Evolutionary conservation across 1,140 invertebrate species (phyloP), one percentile per base, ranked within the genome.

Genomic region (Zelostemma sp.): DNA sequence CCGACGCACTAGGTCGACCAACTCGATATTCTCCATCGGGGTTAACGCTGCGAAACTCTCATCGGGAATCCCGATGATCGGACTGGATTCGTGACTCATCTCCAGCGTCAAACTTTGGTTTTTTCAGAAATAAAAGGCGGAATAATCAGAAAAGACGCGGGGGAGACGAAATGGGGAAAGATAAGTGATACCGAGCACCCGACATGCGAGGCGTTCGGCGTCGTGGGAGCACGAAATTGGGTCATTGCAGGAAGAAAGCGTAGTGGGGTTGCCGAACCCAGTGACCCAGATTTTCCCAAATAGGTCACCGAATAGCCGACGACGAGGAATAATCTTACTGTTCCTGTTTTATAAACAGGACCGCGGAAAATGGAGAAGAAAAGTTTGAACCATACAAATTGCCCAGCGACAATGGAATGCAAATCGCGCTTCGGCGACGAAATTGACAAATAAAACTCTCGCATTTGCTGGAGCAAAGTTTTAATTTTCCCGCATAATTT

Each of bases 281-380:
- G 50, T 80, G 76, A 68, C 78, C 76, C 38, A 78, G 74, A 72
- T 78, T 47, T 55, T 45, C 15, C 33, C 25, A 80, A 78, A 75
- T 78, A 66, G 78, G 76, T 73, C 78, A 80, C 59, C 25, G 65
- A 48, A 56, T 63, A 51, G 54, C 53, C 49, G 56, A 28, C 62
- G 25, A 43, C 14, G 54, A 31, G 11, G 59, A 45, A 19, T n/a
- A 17, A 41, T 28, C 33, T 19, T 53, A 40, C 3, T 18, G 12
- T 15, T 40, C 14, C 21, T 38, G 15, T 35, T 50, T 50, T 38
- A 5, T 14, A 21, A 17, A 14, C 35, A 38, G 28, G 16, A 53
- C 4, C 16, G 3, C 14, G 49, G 9, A 40, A 51, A 51, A 38
- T 5, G 16, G 1, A 5, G 0, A 28, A 40, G 18, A 35, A n/a